Evolutionary conservation across 2,797 vertebrate genomes (phyloP).

Genomic region (Xenopus petersii): DNA sequence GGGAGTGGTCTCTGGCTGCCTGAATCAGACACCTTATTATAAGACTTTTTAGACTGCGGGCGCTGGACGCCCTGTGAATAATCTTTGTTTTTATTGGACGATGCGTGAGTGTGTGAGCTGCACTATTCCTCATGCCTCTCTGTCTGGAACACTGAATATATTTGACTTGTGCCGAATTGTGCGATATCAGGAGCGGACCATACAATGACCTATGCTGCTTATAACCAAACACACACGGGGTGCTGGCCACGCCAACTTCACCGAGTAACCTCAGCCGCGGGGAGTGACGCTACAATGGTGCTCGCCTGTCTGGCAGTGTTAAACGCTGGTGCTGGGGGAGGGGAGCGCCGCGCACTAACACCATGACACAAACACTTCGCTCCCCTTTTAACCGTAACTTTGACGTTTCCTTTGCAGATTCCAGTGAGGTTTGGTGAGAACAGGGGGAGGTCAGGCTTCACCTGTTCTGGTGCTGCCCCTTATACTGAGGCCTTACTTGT

Average conservation of each 20-base stretch:
- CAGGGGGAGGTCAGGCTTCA: too few species aligned
- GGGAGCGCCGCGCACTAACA: neutral
- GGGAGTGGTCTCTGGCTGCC: constrained; percentile 39
- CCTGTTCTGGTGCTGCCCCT: too few species aligned
- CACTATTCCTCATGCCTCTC: constrained; percentile 67
- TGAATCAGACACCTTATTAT: constrained; percentile 62
- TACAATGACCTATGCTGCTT: constrained; percentile 59
- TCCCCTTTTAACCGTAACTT: too few species aligned
- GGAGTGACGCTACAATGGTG: constrained; percentile 63
- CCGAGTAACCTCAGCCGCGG: constrained; percentile 54
- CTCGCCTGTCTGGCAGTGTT: constrained; percentile 51
- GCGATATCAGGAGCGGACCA: constrained; percentile 53
- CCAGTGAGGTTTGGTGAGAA: too few species aligned
- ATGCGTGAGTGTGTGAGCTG: constrained; percentile 56
- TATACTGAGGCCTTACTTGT: too few species aligned
- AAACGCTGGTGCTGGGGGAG: constrained; percentile 18
- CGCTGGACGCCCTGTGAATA: constrained; percentile 73
- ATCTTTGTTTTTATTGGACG: constrained; percentile 50
- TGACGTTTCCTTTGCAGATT: too few species aligned
- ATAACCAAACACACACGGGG: constrained; percentile 53
- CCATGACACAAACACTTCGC: too few species aligned
- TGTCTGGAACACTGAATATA: constrained; percentile 64
- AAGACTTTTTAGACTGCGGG: constrained; percentile 59
- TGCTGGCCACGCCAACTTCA: constrained; percentile 54
- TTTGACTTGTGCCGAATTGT: constrained; percentile 46